Conservation (phyloP, 1,140 invertebrate species). For the Orchesella cincta region DNA sequence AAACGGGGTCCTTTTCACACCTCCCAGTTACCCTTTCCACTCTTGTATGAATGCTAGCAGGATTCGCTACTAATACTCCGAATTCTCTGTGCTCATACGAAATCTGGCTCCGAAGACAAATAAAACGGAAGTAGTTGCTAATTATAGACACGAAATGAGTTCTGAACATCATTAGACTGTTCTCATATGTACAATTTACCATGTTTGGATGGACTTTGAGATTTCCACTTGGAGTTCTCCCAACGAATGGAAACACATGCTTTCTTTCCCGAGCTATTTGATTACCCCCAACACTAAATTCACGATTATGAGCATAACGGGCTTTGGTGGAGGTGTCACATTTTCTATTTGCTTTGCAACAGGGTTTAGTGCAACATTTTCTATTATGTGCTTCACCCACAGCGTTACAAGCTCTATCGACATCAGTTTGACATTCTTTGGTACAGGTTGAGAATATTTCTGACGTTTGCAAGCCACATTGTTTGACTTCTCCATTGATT, state of each 20-base stretch:
- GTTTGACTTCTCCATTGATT: neutral
- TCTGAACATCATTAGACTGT: neutral
- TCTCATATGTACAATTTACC: neutral
- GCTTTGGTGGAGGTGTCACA: neutral
- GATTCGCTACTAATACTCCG: neutral
- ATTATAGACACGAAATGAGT: neutral
- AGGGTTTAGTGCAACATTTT: neutral
- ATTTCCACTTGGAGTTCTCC: conserved; percentile 7
- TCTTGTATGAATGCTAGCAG: neutral
- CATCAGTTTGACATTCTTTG: neutral
- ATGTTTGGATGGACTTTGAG: neutral
- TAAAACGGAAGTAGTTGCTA: neutral
- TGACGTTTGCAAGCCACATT: neutral
- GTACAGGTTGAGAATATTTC: neutral
- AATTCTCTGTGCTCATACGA: conserved; percentile 8
- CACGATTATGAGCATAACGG: neutral
- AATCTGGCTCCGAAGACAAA: neutral
- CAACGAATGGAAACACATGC: neutral
- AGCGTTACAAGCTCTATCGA: neutral
- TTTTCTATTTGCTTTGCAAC: neutral
- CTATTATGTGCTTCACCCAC: neutral
- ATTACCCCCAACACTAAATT: neutral
- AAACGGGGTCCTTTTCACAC: neutral
- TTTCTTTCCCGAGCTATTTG: neutral
- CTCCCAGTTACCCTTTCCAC: neutral